A percentile compares a stretch with the other conserved stretches of the same genome.
Evolutionary conservation across 2,113 vertebrate species (phyloP).

Genomic region (Uropsilus gracilis): DNA sequence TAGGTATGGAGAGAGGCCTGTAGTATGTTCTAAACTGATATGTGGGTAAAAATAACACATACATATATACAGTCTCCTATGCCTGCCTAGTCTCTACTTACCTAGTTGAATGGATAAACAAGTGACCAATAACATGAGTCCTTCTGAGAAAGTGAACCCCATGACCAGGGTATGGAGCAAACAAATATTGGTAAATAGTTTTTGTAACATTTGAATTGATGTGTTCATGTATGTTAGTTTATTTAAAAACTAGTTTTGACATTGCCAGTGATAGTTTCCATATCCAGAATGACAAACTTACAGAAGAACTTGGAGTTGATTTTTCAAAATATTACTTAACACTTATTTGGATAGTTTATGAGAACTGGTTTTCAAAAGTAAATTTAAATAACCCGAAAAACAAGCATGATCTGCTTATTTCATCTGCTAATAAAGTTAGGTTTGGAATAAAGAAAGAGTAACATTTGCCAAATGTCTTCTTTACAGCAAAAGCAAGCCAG

Average conservation of each 20-base stretch:
- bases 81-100: neutral
- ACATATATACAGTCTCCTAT: neutral
- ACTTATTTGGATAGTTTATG: constrained; percentile 14
- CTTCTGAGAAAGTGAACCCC: neutral
- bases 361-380: constrained; percentile 27
- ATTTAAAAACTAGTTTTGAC: neutral
- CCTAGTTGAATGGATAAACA: neutral
- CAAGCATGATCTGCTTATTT: neutral
- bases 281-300: neutral
- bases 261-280: neutral
- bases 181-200: neutral
- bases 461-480: neutral
- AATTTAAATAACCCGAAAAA: constrained; percentile 36
- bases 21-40: neutral
- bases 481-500: neutral
- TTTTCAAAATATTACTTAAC: neutral
- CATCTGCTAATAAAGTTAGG: constrained; percentile 5
- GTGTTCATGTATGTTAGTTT: neutral
- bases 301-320: neutral
- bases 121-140: neutral
- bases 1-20: neutral
- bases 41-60: neutral
- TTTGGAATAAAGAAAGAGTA: neutral
- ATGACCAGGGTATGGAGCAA: neutral
- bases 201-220: neutral